Evolutionary conservation across 2,888 invertebrate species (phyloP).

Genomic region (Lithodes maja): DNA sequence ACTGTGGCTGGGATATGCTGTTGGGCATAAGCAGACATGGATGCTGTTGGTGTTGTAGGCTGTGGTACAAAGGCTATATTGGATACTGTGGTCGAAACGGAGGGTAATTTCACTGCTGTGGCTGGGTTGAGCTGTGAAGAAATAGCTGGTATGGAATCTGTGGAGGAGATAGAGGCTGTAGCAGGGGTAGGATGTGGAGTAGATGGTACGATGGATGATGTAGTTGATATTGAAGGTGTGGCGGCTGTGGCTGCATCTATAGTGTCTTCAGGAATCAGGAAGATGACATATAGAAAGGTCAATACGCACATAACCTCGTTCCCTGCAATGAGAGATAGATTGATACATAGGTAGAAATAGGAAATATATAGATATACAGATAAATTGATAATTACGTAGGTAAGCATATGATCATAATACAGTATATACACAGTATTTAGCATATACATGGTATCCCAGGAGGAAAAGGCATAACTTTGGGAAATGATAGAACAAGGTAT

Average conservation of each 20-base stretch:
- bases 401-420: too few species aligned
- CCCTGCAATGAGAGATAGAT: neutral
- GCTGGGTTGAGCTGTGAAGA: neutral
- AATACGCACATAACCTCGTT: neutral
- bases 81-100: neutral
- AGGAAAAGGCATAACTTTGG: too few species aligned
- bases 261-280: neutral
- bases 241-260: neutral
- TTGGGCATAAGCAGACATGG: too few species aligned
- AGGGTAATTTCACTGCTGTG: neutral
- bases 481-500: too few species aligned
- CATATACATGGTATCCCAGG: too few species aligned
- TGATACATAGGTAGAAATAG: neutral
- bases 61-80: too few species aligned
- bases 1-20: neutral
- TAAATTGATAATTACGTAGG: too few species aligned
- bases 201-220: neutral
- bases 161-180: neutral
- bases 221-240: neutral
- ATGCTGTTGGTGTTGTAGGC: too few species aligned
- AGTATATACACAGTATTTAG: too few species aligned
- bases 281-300: neutral
- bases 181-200: neutral
- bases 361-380: too few species aligned
- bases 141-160: neutral